These are phyloP conservation scores for Helarctos malayanus DNA, from an alignment of 2,797 vertebrate species.

Conservation along the genomic window DNA sequence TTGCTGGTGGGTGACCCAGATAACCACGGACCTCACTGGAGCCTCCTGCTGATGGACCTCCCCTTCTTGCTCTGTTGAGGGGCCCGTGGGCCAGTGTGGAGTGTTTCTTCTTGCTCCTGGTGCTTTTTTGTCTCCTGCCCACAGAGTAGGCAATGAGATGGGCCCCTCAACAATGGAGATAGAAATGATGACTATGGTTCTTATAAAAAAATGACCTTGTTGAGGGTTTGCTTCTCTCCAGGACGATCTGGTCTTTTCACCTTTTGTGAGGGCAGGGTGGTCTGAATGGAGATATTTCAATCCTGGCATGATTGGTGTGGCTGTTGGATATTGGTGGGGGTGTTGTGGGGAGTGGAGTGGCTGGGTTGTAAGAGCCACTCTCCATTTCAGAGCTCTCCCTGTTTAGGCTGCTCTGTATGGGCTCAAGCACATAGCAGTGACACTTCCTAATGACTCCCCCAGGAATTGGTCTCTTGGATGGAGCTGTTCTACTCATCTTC, in stretches of 20 bases:
- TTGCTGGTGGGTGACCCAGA: neutral
- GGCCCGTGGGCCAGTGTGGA: neutral
- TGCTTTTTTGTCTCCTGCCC: constrained; percentile 5
- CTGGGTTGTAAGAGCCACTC: neutral
- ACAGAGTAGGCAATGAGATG: neutral
- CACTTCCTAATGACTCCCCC: neutral
- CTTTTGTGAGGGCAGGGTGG: neutral
- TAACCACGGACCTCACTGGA: neutral
- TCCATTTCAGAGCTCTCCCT: neutral
- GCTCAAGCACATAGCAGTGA: neutral
- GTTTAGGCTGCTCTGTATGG: neutral
- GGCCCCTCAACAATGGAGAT: neutral
- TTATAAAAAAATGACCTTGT: neutral
- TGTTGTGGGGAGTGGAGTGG: neutral
- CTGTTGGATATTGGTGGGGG: neutral
- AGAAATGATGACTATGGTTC: neutral
- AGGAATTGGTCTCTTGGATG: neutral
- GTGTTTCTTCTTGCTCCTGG: constrained; percentile 7
- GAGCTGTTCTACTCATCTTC: neutral
- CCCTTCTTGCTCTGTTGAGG: neutral
- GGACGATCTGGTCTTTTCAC: neutral
- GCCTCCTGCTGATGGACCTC: neutral
- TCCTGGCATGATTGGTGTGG: neutral
- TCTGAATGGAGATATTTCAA: constrained; percentile 75
- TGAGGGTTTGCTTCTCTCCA: constrained; percentile 16